These are phyloP conservation scores for Neodon shergylaensis DNA, from an alignment of 2,113 vertebrate genomes.

Conservation along the genomic window DNA sequence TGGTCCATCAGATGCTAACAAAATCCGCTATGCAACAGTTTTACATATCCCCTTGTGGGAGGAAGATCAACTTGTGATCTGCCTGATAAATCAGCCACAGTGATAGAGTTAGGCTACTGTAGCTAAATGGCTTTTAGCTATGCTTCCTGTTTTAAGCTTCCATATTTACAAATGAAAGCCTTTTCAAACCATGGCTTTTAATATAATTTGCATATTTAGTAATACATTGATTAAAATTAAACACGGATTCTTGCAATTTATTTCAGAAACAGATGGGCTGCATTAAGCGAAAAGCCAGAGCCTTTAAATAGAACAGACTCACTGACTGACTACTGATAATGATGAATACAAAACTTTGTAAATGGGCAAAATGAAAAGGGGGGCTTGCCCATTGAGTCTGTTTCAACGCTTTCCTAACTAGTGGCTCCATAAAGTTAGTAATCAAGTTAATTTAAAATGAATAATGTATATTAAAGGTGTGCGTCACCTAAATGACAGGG, in stretches of 20 bases:
- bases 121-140: slow-evolving; percentile 92
- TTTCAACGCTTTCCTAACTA: slow-evolving; percentile 67
- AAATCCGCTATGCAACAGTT: slow-evolving; percentile 91
- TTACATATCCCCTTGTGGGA: slow-evolving; percentile 90
- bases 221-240: slow-evolving; percentile 94
- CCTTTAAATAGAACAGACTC: slow-evolving; percentile 86
- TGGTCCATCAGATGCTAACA: slow-evolving; percentile 87
- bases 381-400: neutral
- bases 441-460: slow-evolving; percentile 77
- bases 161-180: slow-evolving; percentile 92
- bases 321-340: slow-evolving; percentile 84
- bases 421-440: slow-evolving; percentile 68
- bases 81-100: slow-evolving; percentile 90
- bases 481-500: slow-evolving; percentile 41
- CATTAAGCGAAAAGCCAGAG: slow-evolving; percentile 88
- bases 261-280: slow-evolving; percentile 92
- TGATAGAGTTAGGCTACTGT: slow-evolving; percentile 89
- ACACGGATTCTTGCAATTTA: slow-evolving; percentile 93
- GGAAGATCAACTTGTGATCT: slow-evolving; percentile 88
- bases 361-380: slow-evolving; percentile 69
- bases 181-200: slow-evolving; percentile 91
- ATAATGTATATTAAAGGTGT: slow-evolving; percentile 53
- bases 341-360: slow-evolving; percentile 88
- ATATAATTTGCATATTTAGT: slow-evolving; percentile 94
- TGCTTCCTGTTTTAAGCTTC: slow-evolving; percentile 90